Conservation (phyloP, 2,113 vertebrate genomes). For the Campylorhamphus procurvoides region DNA sequence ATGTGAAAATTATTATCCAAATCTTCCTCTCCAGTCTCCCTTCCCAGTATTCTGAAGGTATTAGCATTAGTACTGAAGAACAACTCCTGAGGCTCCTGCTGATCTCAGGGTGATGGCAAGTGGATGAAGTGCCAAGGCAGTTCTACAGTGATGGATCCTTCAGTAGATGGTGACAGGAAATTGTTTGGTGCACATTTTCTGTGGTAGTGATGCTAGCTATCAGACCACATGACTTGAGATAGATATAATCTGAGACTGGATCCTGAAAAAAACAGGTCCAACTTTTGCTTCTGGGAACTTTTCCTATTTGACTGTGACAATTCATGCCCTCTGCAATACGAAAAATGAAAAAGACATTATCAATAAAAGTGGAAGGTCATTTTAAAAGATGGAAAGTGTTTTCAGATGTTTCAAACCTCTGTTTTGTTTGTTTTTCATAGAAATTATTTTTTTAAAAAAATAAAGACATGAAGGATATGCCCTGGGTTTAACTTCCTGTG, state of each 20-base stretch:
- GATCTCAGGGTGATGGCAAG: background rate
- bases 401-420: conserved; percentile 1
- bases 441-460: background rate
- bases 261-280: background rate
- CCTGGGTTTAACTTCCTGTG: conserved; percentile 22
- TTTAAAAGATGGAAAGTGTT: background rate
- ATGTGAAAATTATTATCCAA: background rate
- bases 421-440: background rate
- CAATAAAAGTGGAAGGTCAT: background rate
- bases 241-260: background rate
- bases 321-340: background rate
- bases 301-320: background rate
- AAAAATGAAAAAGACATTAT: background rate
- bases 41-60: background rate
- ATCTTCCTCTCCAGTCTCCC: background rate
- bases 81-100: background rate
- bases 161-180: background rate
- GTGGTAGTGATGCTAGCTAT: background rate
- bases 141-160: background rate
- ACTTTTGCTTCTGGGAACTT: background rate
- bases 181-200: background rate
- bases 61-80: background rate
- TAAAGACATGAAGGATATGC: background rate
- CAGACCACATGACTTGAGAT: background rate
- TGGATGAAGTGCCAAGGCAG: background rate